Evolutionary conservation across 2,113 vertebrate species (phyloP).

Genomic region (Copsychus sechellarum): DNA sequence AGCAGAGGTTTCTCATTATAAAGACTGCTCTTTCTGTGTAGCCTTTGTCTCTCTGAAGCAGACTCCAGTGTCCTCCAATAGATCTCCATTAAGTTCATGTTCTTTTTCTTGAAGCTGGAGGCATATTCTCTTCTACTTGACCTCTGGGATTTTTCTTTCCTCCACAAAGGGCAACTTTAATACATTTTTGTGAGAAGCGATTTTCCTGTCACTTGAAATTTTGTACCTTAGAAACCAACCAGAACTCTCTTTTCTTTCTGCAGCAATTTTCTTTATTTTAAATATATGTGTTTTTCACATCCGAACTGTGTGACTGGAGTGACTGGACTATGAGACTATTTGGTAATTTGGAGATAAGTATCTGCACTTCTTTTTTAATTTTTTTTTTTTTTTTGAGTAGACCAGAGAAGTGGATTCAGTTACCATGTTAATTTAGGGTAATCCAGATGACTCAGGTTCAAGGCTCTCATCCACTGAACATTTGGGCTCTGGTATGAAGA

Average conservation of each 20-base stretch:
- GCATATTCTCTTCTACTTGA: slow-evolving; percentile 34
- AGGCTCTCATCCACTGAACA: background rate
- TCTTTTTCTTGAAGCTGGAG: background rate
- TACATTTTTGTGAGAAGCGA: background rate
- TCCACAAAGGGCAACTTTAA: background rate
- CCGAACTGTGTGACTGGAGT: background rate
- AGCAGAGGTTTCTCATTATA: slow-evolving; percentile 40
- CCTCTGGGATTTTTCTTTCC: slow-evolving; percentile 9
- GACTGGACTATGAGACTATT: background rate
- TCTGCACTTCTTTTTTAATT: background rate
- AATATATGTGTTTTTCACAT: background rate
- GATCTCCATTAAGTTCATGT: slow-evolving; percentile 28
- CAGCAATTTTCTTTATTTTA: background rate
- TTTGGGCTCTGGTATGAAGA: background rate
- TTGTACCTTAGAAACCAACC: background rate
- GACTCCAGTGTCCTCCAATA: background rate
- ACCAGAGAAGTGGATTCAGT: background rate
- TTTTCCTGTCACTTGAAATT: slow-evolving; percentile 13
- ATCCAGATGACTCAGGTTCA: background rate
- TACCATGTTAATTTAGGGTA: background rate
- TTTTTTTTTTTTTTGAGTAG: background rate
- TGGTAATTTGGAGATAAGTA: background rate
- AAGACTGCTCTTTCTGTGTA: background rate
- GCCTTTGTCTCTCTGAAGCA: slow-evolving; percentile 35
- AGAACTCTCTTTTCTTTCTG: background rate